Percentiles rank a stretch among this genome's conserved stretches.
Evolutionary conservation across 2,113 vertebrate genomes (phyloP).

Genomic region (Papio anubis): DNA sequence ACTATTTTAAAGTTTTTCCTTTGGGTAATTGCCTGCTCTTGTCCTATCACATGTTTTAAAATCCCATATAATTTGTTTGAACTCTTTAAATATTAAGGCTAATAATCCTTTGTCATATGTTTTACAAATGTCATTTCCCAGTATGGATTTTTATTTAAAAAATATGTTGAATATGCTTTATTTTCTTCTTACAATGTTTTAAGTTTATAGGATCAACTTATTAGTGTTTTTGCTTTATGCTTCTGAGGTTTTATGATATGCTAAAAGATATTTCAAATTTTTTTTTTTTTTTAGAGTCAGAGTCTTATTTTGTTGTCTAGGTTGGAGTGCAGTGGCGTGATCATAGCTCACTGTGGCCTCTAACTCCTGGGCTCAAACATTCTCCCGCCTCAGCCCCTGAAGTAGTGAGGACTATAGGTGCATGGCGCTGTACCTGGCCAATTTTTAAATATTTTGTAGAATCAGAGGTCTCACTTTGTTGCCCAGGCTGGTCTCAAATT

Average conservation of each 20-base stretch:
- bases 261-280: background rate
- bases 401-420: too few relatives aligned
- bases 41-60: background rate
- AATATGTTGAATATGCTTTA: background rate
- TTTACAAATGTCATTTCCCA: slow-evolving; percentile 6
- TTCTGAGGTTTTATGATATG: slow-evolving; percentile 18
- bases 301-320: too few relatives aligned
- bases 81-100: background rate
- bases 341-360: too few relatives aligned
- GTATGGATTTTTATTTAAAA: background rate
- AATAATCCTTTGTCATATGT: background rate
- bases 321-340: too few relatives aligned
- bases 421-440: too few relatives aligned
- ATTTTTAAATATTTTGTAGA: too few relatives aligned
- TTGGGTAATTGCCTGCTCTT: background rate
- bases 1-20: background rate
- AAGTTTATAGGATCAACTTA: background rate
- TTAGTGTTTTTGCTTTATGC: background rate
- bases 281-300: background rate
- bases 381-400: too few relatives aligned
- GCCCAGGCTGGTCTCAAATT: too few relatives aligned
- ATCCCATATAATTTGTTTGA: slow-evolving; percentile 5
- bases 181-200: background rate
- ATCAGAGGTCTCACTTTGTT: too few relatives aligned
- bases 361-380: too few relatives aligned